Percentiles rank a stretch among this genome's conserved stretches.
phyloP scores from a whole-genome alignment of 2,888 invertebrate species.

The Acleris emargana region DNA sequence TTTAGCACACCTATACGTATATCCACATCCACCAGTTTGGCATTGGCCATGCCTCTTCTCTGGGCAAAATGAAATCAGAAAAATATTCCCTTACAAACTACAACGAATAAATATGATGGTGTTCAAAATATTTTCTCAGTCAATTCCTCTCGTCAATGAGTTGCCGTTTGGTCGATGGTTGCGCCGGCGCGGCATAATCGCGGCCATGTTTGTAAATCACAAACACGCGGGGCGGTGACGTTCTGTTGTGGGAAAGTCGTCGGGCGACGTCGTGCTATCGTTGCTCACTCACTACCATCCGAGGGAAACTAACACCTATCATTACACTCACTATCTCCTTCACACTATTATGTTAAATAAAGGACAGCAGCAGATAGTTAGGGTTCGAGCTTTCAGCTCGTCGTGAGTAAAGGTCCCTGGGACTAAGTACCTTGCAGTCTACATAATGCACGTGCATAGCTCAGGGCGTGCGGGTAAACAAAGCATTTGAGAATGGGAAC shows the following conservation, averaged over 20 bases:
- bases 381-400: constrained; percentile 15
- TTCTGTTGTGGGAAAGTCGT: constrained; percentile 40
- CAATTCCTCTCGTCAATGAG: constrained; percentile 42
- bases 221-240: constrained; percentile 44
- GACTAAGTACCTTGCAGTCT: constrained; percentile 37
- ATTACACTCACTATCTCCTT: constrained; percentile 24
- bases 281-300: constrained; percentile 38
- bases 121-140: constrained; percentile 53
- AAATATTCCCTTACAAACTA: constrained; percentile 43
- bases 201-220: constrained; percentile 50
- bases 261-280: constrained; percentile 42
- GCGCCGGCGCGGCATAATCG: constrained; percentile 41
- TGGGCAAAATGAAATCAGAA: not conserved
- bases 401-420: constrained; percentile 22
- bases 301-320: constrained; percentile 33
- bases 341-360: constrained; percentile 15
- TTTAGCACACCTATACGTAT: no score
- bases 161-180: constrained; percentile 49
- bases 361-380: constrained; percentile 17
- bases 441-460: constrained; percentile 38
- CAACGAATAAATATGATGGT: constrained; percentile 30
- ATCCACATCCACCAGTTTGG: not conserved
- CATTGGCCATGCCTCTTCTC: not conserved
- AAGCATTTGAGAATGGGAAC: constrained; percentile 35
- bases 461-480: constrained; percentile 37